phyloP scores from a whole-genome alignment of 1,140 invertebrate genomes.

The Papilio xuthus region DNA sequence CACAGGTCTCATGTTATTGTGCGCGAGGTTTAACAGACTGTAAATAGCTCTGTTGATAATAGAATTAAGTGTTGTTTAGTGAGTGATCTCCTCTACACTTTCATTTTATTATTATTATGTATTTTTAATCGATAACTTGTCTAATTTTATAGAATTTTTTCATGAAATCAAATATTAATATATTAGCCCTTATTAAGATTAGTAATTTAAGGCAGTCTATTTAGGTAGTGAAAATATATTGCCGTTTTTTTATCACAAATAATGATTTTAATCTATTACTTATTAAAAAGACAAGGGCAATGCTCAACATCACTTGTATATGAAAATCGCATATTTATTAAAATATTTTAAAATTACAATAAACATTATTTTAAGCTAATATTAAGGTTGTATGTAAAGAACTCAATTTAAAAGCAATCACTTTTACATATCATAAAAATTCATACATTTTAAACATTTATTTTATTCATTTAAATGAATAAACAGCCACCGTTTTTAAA shows the following conservation, averaged over 20 bases:
- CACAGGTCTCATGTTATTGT: neutral
- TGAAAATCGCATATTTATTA: constrained; percentile 12
- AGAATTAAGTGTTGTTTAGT: constrained; percentile 28
- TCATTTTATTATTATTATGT: constrained; percentile 10
- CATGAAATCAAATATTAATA: constrained; percentile 30
- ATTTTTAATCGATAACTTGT: constrained; percentile 28
- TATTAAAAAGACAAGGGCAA: neutral
- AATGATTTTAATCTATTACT: neutral
- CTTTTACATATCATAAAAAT: neutral
- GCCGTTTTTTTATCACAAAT: neutral
- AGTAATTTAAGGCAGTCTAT: neutral
- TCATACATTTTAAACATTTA: neutral
- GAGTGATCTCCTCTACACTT: constrained; percentile 30
- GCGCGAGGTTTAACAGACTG: neutral
- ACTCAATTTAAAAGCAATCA: constrained; percentile 5
- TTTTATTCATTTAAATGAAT: neutral
- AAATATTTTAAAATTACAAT: neutral
- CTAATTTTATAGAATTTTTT: constrained; percentile 37
- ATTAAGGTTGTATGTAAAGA: constrained; percentile 8
- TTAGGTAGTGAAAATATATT: constrained; percentile 4
- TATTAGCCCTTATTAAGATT: neutral
- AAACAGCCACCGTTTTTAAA: neutral
- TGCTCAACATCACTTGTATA: constrained; percentile 9
- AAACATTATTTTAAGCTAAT: neutral
- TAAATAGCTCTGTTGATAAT: constrained; percentile 3